Evolutionary conservation across 2,113 vertebrate genomes (phyloP).

Genomic region (Stegostoma tigrinum): DNA sequence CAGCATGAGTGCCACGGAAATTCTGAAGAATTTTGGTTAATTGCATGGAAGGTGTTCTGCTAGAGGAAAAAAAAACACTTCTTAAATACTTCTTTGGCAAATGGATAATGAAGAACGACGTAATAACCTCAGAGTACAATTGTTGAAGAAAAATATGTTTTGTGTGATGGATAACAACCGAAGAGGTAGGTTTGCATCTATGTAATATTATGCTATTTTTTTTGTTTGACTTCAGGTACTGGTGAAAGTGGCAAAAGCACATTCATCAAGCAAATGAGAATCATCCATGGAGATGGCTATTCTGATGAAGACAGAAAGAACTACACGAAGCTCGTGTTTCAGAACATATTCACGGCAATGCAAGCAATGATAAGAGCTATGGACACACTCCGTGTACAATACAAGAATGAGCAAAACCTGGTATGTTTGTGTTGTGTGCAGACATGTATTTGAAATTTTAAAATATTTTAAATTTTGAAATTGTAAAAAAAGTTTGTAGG

Average conservation of each 20-base stretch:
- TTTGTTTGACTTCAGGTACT: constrained; percentile 60
- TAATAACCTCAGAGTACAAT: not conserved
- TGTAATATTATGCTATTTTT: not conserved
- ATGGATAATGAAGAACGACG: not conserved
- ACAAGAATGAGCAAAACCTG: constrained; percentile 61
- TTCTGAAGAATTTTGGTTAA: constrained; percentile 10
- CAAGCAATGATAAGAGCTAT: constrained; percentile 77
- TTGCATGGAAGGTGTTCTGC: not conserved
- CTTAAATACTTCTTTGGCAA: not conserved
- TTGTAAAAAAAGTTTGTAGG: not conserved
- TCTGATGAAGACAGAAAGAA: constrained; percentile 73
- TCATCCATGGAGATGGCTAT: constrained; percentile 82
- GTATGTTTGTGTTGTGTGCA: constrained; percentile 50
- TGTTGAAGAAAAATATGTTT: not conserved
- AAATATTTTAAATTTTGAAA: too few relatives aligned
- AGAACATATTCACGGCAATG: constrained; percentile 79
- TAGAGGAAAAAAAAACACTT: not conserved
- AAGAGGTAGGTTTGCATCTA: not conserved
- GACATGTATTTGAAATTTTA: not conserved
- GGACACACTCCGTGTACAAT: constrained; percentile 63
- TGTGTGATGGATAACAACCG: not conserved
- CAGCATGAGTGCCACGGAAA: not conserved
- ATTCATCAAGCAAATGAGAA: constrained; percentile 89
- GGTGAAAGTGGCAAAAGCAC: constrained; percentile 85
- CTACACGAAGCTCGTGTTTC: constrained; percentile 76